Percentiles rank a stretch among this genome's conserved stretches.
phyloP scores from a whole-genome alignment of 2,113 vertebrate species.

The Ciconia stormi region DNA sequence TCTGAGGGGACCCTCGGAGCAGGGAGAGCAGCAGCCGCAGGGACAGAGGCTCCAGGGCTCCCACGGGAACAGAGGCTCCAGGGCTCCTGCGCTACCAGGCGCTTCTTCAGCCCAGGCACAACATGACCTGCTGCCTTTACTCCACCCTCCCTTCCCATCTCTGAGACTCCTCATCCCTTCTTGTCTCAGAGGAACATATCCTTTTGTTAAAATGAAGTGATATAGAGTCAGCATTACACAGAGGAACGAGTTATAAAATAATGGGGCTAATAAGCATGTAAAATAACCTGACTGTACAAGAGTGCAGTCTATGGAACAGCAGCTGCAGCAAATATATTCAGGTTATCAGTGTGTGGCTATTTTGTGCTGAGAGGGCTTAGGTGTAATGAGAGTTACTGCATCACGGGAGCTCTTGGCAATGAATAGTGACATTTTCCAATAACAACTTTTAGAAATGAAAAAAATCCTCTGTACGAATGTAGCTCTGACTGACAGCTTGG shows the following conservation, averaged over 20 bases:
- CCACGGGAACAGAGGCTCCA: accelerated
- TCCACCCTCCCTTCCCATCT: background rate
- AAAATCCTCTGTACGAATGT: background rate
- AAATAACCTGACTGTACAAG: background rate
- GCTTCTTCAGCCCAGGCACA: background rate
- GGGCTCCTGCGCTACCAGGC: accelerated
- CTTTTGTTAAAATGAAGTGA: constrained; percentile 9
- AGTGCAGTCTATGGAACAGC: constrained; percentile 35
- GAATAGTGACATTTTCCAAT: constrained; percentile 43
- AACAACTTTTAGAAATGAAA: background rate
- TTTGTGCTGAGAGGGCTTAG: constrained; percentile 42
- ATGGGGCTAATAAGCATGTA: constrained; percentile 45
- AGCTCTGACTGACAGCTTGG: background rate
- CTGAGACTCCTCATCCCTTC: background rate
- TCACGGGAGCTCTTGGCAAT: background rate
- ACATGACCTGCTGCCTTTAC: background rate
- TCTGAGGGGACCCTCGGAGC: background rate
- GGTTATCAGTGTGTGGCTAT: constrained; percentile 12
- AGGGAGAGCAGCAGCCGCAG: background rate
- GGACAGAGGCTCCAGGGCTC: background rate
- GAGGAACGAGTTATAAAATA: constrained; percentile 38
- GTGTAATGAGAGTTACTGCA: constrained; percentile 31
- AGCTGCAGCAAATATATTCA: constrained; percentile 31
- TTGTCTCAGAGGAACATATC: background rate
- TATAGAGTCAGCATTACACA: constrained; percentile 4